Evolutionary conservation across 2,113 vertebrate genomes (phyloP).

Genomic region (Asarcornis scutulata): DNA sequence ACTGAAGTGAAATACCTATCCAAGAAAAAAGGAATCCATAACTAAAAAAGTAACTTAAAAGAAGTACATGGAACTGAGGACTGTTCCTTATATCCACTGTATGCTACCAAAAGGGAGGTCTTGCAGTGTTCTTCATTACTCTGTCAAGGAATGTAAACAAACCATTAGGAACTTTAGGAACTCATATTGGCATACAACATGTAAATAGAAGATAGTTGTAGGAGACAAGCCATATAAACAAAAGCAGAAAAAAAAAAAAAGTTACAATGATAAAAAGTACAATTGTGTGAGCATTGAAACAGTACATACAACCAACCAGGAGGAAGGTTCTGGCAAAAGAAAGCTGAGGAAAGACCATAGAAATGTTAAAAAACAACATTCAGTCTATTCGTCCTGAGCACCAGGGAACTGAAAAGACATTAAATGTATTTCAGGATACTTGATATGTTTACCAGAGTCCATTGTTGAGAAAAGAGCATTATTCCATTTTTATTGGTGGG

Average conservation of each 20-base stretch:
- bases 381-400: neutral
- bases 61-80: neutral
- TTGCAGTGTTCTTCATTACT: neutral
- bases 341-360: neutral
- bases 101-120: neutral
- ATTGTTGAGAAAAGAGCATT: neutral
- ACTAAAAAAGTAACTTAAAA: neutral
- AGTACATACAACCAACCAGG: neutral
- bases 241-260: neutral
- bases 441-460: neutral
- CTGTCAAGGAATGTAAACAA: neutral
- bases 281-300: neutral
- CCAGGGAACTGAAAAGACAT: neutral
- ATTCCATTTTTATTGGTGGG: neutral
- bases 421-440: neutral
- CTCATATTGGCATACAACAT: neutral
- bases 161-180: neutral
- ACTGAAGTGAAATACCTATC: constrained; percentile 15
- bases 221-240: neutral
- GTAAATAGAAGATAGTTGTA: neutral
- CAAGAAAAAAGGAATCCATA: neutral
- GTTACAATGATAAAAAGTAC: neutral
- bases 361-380: neutral
- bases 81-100: neutral
- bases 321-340: neutral